Evolutionary conservation across 2,888 invertebrate species (phyloP).

Genomic region (Eupsilia transversa): DNA sequence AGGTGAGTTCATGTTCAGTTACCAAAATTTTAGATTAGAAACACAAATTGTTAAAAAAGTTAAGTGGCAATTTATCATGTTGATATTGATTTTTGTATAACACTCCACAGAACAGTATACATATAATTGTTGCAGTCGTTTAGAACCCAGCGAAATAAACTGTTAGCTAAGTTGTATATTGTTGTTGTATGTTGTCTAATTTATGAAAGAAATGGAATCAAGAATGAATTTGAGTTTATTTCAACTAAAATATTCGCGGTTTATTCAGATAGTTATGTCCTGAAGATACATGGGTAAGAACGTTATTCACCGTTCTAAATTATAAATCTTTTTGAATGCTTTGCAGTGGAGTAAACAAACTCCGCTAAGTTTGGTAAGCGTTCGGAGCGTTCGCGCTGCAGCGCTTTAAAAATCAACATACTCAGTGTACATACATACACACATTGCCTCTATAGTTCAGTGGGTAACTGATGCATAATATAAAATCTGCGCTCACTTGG

Average conservation of each 20-base stretch:
- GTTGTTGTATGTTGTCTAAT: too few relatives aligned
- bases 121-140: constrained; percentile 29
- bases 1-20: constrained; percentile 55
- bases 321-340: constrained; percentile 57
- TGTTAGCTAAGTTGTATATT: constrained; percentile 33
- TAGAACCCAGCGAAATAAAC: constrained; percentile 15
- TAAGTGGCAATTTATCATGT: constrained; percentile 18
- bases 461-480: constrained; percentile 61
- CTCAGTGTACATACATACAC: constrained; percentile 25
- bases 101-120: constrained; percentile 28
- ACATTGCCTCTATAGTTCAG: constrained; percentile 39
- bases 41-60: constrained; percentile 28
- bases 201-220: constrained; percentile 13
- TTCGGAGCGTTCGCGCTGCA: constrained; percentile 36
- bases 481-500: constrained; percentile 63
- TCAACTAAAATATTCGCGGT: constrained; percentile 15
- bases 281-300: constrained; percentile 41
- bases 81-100: constrained; percentile 27
- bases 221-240: constrained; percentile 26
- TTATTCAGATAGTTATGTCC: constrained; percentile 38
- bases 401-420: constrained; percentile 62
- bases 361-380: constrained; percentile 48
- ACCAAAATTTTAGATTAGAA: constrained; percentile 12
- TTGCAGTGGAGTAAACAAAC: constrained; percentile 55
- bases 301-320: constrained; percentile 56